phyloP scores from a whole-genome alignment of 2,113 vertebrate genomes.

The Mobula birostris region DNA sequence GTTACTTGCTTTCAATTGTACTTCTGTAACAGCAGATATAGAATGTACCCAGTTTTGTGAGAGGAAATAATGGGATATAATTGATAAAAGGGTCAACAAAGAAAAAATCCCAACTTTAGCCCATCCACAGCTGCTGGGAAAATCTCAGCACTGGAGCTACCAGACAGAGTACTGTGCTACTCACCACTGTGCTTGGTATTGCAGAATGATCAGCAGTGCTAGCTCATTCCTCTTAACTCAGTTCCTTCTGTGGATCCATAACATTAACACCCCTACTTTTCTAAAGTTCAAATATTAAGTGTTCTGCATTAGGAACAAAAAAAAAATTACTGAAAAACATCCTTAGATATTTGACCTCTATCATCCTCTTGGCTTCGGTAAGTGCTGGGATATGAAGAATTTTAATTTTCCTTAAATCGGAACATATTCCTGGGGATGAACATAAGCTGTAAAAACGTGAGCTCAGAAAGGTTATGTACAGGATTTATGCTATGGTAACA shows the following conservation, averaged over 20 bases:
- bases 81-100: not conserved
- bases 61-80: no score
- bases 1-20: not conserved
- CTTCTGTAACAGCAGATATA: not conserved
- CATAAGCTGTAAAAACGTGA: conserved; percentile 9
- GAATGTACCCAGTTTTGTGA: not conserved
- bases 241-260: not conserved
- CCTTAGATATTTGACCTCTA: not conserved
- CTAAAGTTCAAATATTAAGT: not conserved
- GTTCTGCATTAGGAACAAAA: not conserved
- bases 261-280: not conserved
- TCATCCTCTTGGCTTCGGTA: not conserved
- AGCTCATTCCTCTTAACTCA: not conserved
- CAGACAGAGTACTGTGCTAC: not conserved
- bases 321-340: not conserved
- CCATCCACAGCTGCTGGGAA: not conserved
- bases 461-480: conserved; percentile 17
- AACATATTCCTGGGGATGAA: not conserved
- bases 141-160: not conserved
- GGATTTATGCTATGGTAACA: not conserved
- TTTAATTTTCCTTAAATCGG: no score
- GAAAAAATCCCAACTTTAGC: not conserved
- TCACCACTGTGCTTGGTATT: not conserved
- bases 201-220: not conserved
- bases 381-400: not conserved